These are phyloP conservation scores for Narcine bancroftii DNA, from an alignment of 2,113 vertebrate species.

Conservation along the genomic window DNA sequence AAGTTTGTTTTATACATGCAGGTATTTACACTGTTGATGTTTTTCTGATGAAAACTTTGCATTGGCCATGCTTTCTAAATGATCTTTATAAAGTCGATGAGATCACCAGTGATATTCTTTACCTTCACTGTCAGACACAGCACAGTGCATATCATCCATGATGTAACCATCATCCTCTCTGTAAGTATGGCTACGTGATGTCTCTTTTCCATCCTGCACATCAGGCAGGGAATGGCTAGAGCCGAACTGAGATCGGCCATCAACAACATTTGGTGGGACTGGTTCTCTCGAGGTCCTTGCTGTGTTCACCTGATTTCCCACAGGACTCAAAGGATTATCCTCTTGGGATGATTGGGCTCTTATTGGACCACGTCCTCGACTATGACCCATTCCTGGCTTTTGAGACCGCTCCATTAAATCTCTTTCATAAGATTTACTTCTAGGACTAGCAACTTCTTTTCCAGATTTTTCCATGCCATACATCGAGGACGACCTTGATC, in stretches of 20 bases:
- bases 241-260: slow-evolving; percentile 85
- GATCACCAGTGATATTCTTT: slow-evolving; percentile 76
- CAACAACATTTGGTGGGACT: slow-evolving; percentile 59
- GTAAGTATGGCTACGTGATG: slow-evolving; percentile 85
- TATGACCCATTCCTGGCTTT: slow-evolving; percentile 62
- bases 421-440: slow-evolving; percentile 86
- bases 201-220: slow-evolving; percentile 90
- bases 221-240: slow-evolving; percentile 98
- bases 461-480: slow-evolving; percentile 86
- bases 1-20: slow-evolving; percentile 31
- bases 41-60: slow-evolving; percentile 14
- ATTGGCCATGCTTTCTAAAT: slow-evolving; percentile 29
- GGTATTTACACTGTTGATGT: slow-evolving; percentile 18
- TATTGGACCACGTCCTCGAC: slow-evolving; percentile 75
- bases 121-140: slow-evolving; percentile 99
- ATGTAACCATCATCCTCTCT: slow-evolving; percentile 93
- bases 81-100: not conserved
- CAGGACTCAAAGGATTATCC: slow-evolving; percentile 85
- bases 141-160: slow-evolving; percentile 93
- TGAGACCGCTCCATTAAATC: slow-evolving; percentile 78
- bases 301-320: slow-evolving; percentile 73
- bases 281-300: slow-evolving; percentile 62
- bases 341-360: slow-evolving; percentile 87
- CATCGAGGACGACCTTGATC: slow-evolving; percentile 72
- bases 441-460: slow-evolving; percentile 63